A percentile compares a stretch with the other conserved stretches of the same genome.
Evolutionary conservation across 2,797 vertebrate genomes (phyloP).

Genomic region (Falco rusticolus): DNA sequence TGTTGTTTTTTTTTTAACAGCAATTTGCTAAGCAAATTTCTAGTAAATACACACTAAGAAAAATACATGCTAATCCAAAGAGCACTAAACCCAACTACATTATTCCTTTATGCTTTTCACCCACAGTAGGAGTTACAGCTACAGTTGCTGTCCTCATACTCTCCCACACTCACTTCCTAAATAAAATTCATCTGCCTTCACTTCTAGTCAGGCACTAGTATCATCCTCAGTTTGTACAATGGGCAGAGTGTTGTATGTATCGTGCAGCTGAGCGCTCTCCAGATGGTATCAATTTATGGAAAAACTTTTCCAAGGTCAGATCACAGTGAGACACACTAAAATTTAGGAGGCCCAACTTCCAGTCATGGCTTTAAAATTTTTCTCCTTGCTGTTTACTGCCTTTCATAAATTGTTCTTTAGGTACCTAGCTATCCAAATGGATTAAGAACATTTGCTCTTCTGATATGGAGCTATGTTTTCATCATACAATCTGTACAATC

Average conservation of each 20-base stretch:
- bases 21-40: conserved; percentile 27
- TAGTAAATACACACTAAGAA: neutral
- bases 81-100: neutral
- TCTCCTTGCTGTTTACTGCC: fast-evolving
- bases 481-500: neutral
- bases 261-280: neutral
- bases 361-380: neutral
- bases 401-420: neutral
- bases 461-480: neutral
- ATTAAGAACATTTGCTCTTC: neutral
- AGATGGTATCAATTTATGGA: neutral
- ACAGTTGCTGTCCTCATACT: fast-evolving
- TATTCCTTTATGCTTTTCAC: neutral
- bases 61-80: neutral
- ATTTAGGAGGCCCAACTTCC: neutral
- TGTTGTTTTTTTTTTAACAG: neutral
- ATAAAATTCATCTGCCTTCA: neutral
- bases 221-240: neutral
- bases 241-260: neutral
- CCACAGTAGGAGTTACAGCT: neutral
- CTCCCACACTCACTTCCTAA: neutral
- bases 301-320: neutral
- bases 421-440: neutral
- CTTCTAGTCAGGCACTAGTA: neutral
- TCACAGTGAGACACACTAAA: neutral